Conservation (phyloP, 2,113 vertebrate genomes). For the Tachuris rubrigastra region DNA sequence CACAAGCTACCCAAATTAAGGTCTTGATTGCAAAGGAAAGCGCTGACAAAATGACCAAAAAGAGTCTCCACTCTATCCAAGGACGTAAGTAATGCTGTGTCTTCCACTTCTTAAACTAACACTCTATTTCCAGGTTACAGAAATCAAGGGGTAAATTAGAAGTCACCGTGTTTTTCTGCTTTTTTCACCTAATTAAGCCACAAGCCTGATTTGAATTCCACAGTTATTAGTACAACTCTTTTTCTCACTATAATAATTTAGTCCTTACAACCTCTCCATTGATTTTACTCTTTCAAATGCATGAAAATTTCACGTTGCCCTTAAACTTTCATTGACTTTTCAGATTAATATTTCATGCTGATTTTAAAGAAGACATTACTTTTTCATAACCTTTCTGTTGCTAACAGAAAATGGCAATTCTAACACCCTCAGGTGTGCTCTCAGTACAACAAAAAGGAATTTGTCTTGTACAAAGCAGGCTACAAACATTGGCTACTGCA, state of each 20-base stretch:
- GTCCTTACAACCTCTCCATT: not conserved
- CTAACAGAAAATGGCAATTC: not conserved
- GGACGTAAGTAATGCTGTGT: not conserved
- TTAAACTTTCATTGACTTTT: not conserved
- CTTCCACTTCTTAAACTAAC: not conserved
- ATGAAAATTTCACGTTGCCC: not conserved
- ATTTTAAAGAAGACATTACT: not conserved
- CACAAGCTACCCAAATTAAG: not conserved
- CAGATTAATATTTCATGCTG: not conserved
- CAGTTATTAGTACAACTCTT: not conserved
- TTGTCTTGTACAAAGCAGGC: not conserved
- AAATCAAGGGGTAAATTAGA: not conserved
- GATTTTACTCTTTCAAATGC: not conserved
- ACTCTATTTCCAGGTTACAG: not conserved
- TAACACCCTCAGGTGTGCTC: not conserved
- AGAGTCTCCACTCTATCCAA: not conserved
- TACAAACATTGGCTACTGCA: not conserved
- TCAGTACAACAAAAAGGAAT: not conserved
- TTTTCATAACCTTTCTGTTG: accelerated
- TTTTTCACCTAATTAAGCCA: not conserved
- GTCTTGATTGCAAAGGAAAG: not conserved
- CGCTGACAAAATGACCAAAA: not conserved
- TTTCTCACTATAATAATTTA: not conserved
- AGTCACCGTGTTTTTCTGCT: accelerated
- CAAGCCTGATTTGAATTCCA: not conserved